Percentiles rank a stretch among this genome's conserved stretches.
Evolutionary conservation across 2,113 vertebrate species (phyloP).

Genomic region (Apodemus sylvaticus): DNA sequence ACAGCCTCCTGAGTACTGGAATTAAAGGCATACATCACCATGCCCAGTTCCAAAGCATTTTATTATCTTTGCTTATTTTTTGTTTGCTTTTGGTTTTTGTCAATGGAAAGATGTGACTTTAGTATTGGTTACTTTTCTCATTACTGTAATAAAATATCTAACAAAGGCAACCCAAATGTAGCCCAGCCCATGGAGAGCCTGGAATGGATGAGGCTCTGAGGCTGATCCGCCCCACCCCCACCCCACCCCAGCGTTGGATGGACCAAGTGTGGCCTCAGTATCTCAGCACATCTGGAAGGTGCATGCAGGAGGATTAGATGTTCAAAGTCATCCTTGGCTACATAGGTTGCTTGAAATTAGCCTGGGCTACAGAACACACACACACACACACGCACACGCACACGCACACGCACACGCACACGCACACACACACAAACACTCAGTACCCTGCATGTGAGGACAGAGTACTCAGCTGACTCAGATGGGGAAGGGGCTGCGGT

Average conservation of each 20-base stretch:
- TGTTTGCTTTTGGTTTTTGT: background rate
- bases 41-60: background rate
- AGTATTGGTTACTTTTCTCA: background rate
- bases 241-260: background rate
- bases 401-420: no score
- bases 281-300: background rate
- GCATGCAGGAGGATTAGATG: background rate
- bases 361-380: background rate
- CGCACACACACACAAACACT: background rate
- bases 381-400: no score
- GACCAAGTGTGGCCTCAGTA: background rate
- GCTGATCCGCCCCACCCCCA: background rate
- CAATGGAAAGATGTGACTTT: background rate
- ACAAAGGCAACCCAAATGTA: background rate
- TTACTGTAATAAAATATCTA: background rate
- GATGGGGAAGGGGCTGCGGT: accelerated
- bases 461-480: background rate
- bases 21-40: background rate
- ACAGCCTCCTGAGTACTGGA: background rate
- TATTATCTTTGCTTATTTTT: background rate
- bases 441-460: background rate
- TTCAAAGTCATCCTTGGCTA: background rate
- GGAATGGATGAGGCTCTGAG: background rate
- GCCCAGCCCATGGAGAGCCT: background rate
- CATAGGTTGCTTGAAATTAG: background rate